Conservation (phyloP, 2,888 invertebrate genomes). For the Scelioninae gen. 2 region DNA sequence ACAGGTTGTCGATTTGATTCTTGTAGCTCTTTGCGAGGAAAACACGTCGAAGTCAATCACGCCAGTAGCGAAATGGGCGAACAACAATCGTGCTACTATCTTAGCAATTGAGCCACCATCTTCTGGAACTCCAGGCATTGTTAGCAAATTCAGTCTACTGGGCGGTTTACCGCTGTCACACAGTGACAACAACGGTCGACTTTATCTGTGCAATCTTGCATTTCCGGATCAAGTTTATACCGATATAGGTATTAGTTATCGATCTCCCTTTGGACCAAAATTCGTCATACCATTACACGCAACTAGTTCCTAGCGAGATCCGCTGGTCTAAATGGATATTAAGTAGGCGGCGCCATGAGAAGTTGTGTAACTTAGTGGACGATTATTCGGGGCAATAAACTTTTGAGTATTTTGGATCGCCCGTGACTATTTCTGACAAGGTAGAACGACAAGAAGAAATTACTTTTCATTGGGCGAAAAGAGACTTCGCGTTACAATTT, state of each 20-base stretch:
- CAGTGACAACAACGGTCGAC: slow-evolving; percentile 81
- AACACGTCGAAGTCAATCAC: slow-evolving; percentile 76
- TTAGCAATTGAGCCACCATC: slow-evolving; percentile 87
- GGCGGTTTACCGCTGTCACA: slow-evolving; percentile 83
- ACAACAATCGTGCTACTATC: slow-evolving; percentile 83
- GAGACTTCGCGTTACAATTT: background rate
- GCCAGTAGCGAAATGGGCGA: slow-evolving; percentile 82
- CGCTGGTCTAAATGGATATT: background rate
- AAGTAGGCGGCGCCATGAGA: background rate
- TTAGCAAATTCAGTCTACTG: slow-evolving; percentile 82
- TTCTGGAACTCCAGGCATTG: slow-evolving; percentile 79
- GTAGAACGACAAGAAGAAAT: background rate
- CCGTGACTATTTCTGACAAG: slow-evolving; percentile 7
- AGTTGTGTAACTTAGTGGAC: background rate
- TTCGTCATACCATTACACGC: slow-evolving; percentile 85
- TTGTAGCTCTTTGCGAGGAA: slow-evolving; percentile 77
- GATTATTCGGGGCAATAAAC: background rate
- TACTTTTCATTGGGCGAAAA: background rate
- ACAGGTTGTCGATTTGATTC: slow-evolving; percentile 77
- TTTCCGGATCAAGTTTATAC: slow-evolving; percentile 86
- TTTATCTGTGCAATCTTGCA: slow-evolving; percentile 91
- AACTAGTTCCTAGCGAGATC: slow-evolving; percentile 70
- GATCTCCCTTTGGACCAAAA: slow-evolving; percentile 90
- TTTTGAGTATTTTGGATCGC: slow-evolving; percentile 6
- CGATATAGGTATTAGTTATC: slow-evolving; percentile 86